A percentile compares a stretch with the other conserved stretches of the same genome.
Conservation (phyloP, 2,113 vertebrate species). For the Cryptomyrus ogoouensis region DNA sequence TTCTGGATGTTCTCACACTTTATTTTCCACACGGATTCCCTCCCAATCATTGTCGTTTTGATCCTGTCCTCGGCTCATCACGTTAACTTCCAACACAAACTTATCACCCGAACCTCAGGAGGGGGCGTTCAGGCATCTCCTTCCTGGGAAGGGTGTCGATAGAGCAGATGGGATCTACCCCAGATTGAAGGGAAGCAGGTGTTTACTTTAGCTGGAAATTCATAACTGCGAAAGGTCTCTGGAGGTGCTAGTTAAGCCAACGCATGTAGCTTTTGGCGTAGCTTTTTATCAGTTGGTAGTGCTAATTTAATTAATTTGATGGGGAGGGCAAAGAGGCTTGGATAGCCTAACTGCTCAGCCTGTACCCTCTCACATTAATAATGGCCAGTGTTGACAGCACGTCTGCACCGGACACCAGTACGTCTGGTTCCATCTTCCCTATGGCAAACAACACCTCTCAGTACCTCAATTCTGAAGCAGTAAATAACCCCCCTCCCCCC, state of each 20-base stretch:
- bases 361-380: not conserved
- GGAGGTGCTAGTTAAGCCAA: not conserved
- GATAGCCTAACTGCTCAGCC: not conserved
- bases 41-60: not conserved
- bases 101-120: not conserved
- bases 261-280: not conserved
- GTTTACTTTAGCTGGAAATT: not conserved
- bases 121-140: not conserved
- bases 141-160: not conserved
- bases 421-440: not conserved
- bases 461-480: not conserved
- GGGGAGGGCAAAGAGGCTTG: not conserved
- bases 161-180: not conserved
- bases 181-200: not conserved
- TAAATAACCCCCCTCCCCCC: not conserved
- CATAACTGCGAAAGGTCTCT: not conserved
- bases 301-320: constrained; percentile 16
- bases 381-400: constrained; percentile 1
- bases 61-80: not conserved
- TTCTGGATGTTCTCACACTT: not conserved
- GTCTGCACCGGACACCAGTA: constrained; percentile 9
- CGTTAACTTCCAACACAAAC: not conserved
- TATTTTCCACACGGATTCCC: not conserved
- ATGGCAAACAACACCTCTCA: not conserved
- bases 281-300: not conserved